phyloP scores from a whole-genome alignment of 2,888 invertebrate genomes.

The Agelastica alni region DNA sequence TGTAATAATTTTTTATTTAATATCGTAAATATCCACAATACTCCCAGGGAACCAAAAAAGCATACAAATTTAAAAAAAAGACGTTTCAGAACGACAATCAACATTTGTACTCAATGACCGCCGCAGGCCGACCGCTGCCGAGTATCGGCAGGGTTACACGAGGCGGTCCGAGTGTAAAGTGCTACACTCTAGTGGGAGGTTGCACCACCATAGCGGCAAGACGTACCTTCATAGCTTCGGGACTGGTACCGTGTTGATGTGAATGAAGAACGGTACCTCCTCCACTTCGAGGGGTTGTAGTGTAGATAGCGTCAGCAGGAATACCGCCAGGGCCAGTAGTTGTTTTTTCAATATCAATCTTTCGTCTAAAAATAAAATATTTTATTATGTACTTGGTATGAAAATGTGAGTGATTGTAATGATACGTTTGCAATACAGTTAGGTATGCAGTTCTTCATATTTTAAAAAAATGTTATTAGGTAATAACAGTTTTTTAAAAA shows the following conservation, averaged over 20 bases:
- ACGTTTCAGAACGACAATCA: slow-evolving; percentile 45
- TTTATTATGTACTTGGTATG: neutral
- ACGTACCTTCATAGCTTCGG: slow-evolving; percentile 86
- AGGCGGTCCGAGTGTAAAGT: slow-evolving; percentile 53
- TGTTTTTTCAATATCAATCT: slow-evolving; percentile 57
- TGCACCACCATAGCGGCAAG: slow-evolving; percentile 88
- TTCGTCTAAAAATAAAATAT: slow-evolving; percentile 45
- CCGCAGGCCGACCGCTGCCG: slow-evolving; percentile 50
- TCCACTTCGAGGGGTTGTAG: slow-evolving; percentile 55
- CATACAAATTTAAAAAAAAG: no score
- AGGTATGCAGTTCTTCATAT: no score
- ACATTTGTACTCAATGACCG: slow-evolving; percentile 56
- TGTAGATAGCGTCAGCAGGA: slow-evolving; percentile 77
- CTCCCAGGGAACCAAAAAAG: no score
- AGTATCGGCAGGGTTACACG: slow-evolving; percentile 38
- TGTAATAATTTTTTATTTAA: no score
- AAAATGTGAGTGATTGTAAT: neutral
- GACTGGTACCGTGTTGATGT: slow-evolving; percentile 52
- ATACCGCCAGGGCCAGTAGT: slow-evolving; percentile 62
- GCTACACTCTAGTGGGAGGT: slow-evolving; percentile 83
- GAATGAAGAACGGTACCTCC: slow-evolving; percentile 19
- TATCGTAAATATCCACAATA: no score
- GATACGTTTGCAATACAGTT: no score
- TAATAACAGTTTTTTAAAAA: no score
- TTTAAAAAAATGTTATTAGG: no score